Percentiles rank a stretch among this genome's conserved stretches.
Evolutionary conservation across 2,113 vertebrate species (phyloP).

Genomic region (Zapus hudsonius): DNA sequence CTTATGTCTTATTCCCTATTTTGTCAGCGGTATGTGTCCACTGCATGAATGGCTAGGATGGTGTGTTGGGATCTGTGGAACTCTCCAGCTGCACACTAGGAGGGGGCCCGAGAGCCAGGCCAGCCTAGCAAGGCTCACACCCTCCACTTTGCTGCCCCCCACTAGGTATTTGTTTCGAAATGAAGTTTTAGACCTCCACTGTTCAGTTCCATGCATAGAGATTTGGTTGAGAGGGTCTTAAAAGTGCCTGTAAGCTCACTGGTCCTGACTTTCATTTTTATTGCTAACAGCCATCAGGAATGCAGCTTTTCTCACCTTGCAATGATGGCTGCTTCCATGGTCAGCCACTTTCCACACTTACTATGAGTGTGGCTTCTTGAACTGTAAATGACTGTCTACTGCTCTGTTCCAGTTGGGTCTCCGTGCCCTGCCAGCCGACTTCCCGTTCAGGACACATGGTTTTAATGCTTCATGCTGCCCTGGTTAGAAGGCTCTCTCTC

Average conservation of each 20-base stretch:
- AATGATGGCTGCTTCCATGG: not conserved
- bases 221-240: constrained; percentile 15
- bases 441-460: not conserved
- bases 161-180: not conserved
- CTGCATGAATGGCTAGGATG: not conserved
- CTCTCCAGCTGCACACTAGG: not conserved
- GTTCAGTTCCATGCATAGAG: not conserved
- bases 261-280: not conserved
- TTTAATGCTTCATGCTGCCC: constrained; percentile 1
- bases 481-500: not conserved
- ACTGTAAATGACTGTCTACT: not conserved
- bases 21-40: not conserved
- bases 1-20: not conserved
- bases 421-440: not conserved
- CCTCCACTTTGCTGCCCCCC: not conserved
- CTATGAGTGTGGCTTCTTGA: not conserved
- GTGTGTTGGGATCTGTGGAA: not conserved
- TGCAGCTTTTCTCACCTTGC: not conserved
- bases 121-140: not conserved
- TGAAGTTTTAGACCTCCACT: constrained; percentile 39
- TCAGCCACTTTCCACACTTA: not conserved
- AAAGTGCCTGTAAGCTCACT: not conserved
- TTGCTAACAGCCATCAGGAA: not conserved
- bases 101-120: not conserved
- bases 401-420: not conserved